These are phyloP conservation scores for Uria lomvia DNA, from an alignment of 2,113 vertebrate genomes.

Conservation along the genomic window DNA sequence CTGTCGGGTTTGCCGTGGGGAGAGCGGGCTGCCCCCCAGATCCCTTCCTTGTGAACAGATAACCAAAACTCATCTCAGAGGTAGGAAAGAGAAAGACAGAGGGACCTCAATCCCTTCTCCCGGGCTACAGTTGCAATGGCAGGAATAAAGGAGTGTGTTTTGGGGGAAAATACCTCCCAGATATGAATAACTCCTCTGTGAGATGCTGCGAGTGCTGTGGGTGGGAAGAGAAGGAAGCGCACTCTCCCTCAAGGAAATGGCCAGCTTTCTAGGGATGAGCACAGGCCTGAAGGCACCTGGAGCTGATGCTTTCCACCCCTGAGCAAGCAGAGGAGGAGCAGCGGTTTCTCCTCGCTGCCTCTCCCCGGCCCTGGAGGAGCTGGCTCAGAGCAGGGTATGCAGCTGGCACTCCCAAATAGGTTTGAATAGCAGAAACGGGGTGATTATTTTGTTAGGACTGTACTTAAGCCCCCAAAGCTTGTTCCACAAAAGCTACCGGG, in stretches of 20 bases:
- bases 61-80: not conserved
- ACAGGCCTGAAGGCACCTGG: not conserved
- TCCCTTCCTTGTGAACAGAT: not conserved
- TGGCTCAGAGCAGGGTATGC: not conserved
- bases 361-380: not conserved
- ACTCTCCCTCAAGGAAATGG: not conserved
- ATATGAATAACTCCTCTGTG: not conserved
- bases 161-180: not conserved
- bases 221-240: not conserved
- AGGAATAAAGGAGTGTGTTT: not conserved
- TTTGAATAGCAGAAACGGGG: not conserved
- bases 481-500: not conserved
- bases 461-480: not conserved
- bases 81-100: not conserved
- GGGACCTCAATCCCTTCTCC: not conserved
- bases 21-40: accelerated
- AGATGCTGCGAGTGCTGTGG: not conserved
- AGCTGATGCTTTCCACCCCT: not conserved
- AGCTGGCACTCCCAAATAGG: not conserved
- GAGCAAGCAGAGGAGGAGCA: not conserved
- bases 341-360: not conserved
- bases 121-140: not conserved
- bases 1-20: accelerated
- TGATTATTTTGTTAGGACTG: not conserved
- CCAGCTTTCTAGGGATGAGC: not conserved